These are phyloP conservation scores for Nomada goodeniana DNA, from an alignment of 2,888 invertebrate species.

Conservation along the genomic window DNA sequence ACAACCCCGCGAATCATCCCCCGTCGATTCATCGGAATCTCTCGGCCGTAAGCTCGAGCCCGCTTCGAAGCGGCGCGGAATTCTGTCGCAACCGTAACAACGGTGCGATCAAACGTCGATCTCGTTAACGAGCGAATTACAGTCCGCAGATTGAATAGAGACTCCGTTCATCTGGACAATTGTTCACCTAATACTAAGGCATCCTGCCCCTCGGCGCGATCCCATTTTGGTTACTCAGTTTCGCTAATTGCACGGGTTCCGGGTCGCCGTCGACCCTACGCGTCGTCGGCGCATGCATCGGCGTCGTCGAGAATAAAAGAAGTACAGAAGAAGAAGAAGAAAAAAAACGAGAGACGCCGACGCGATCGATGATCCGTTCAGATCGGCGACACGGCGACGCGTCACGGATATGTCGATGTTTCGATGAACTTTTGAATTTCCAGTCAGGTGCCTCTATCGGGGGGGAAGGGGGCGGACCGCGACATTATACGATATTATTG, in stretches of 20 bases:
- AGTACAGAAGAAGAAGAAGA: too few species aligned
- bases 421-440: slow-evolving; percentile 48
- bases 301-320: background rate
- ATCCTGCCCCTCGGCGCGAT: background rate
- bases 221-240: slow-evolving; percentile 16
- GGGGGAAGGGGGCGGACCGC: background rate
- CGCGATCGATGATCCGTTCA: slow-evolving; percentile 3
- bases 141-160: background rate
- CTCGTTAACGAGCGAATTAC: slow-evolving; percentile 38
- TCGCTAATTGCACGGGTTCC: slow-evolving; percentile 31
- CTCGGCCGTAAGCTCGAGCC: background rate
- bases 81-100: background rate
- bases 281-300: background rate
- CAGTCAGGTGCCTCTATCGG: slow-evolving; percentile 12
- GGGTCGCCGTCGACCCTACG: background rate
- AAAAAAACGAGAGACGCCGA: background rate
- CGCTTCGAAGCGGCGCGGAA: background rate
- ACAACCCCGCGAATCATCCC: background rate
- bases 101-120: slow-evolving; percentile 35
- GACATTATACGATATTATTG: slow-evolving; percentile 19
- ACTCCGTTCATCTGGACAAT: background rate
- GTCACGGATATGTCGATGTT: slow-evolving; percentile 43
- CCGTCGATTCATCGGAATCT: slow-evolving; percentile 12
- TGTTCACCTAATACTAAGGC: too few species aligned
- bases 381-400: background rate